Conservation (phyloP, 2,888 invertebrate species). For the Xanthorhoe spadicearia region DNA sequence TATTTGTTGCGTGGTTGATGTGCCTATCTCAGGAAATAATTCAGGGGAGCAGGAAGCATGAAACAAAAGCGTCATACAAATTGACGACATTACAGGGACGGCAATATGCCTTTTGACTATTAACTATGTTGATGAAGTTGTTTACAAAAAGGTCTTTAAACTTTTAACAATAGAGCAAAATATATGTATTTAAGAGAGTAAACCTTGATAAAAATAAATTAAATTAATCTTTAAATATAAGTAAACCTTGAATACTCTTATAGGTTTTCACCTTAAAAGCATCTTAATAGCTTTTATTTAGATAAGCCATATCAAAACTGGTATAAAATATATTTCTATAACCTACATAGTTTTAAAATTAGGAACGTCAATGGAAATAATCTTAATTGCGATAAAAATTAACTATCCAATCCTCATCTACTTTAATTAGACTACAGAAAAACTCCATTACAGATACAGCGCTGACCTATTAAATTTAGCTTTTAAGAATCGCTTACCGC, state of each 20-base stretch:
- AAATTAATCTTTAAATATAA: too few relatives aligned
- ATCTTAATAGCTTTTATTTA: too few relatives aligned
- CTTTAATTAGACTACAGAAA: slow-evolving; percentile 35
- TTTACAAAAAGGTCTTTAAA: background rate
- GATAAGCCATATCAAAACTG: too few relatives aligned
- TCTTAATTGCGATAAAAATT: background rate
- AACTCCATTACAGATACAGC: slow-evolving; percentile 36
- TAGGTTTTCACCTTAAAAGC: too few relatives aligned
- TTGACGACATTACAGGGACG: slow-evolving; percentile 31
- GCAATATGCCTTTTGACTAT: slow-evolving; percentile 17
- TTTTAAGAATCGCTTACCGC: background rate
- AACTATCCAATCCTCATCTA: background rate
- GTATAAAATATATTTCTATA: too few relatives aligned
- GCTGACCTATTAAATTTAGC: slow-evolving; percentile 8
- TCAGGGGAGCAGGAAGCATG: slow-evolving; percentile 38
- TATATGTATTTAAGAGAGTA: too few relatives aligned
- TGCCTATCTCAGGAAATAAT: slow-evolving; percentile 43
- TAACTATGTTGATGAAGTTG: slow-evolving; percentile 4
- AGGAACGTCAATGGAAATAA: too few relatives aligned
- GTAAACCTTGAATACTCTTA: too few relatives aligned
- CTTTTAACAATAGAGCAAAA: too few relatives aligned
- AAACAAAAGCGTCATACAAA: slow-evolving; percentile 41
- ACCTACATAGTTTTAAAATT: too few relatives aligned
- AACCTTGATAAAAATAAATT: too few relatives aligned
- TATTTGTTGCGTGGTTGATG: slow-evolving; percentile 35